These are phyloP conservation scores for Eurypyga helias DNA, from an alignment of 2,113 vertebrate genomes.

Conservation along the genomic window DNA sequence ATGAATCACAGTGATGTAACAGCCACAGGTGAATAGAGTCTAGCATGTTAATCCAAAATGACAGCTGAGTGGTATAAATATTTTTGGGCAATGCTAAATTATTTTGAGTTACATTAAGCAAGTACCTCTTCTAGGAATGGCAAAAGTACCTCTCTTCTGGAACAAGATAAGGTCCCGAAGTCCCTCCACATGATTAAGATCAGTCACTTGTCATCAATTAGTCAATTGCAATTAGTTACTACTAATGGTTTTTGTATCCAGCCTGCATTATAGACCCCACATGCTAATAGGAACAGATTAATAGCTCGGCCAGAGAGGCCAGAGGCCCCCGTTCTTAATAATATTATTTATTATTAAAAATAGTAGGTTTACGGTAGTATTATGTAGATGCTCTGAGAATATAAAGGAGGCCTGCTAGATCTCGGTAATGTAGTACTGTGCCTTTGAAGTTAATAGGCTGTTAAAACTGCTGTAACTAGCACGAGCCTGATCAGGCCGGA, in stretches of 20 bases:
- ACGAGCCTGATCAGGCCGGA: not conserved
- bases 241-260: constrained; percentile 36
- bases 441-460: not conserved
- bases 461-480: not conserved
- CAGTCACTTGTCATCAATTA: constrained; percentile 38
- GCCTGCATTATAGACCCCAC: not conserved
- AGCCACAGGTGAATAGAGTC: not conserved
- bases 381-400: not conserved
- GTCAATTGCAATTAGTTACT: constrained; percentile 59
- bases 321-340: not conserved
- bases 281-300: constrained; percentile 30
- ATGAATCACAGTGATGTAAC: not conserved
- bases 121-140: not conserved
- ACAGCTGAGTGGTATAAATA: not conserved
- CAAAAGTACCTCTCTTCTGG: not conserved
- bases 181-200: constrained; percentile 22
- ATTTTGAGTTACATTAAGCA: not conserved
- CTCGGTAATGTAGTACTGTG: not conserved
- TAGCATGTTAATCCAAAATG: not conserved
- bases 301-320: not conserved
- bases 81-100: not conserved
- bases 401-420: not conserved
- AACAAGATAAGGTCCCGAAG: not conserved
- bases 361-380: not conserved
- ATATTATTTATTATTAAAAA: not conserved